These are phyloP conservation scores for Manacus vitellinus DNA, from an alignment of 2,113 vertebrate species.

Conservation along the genomic window DNA sequence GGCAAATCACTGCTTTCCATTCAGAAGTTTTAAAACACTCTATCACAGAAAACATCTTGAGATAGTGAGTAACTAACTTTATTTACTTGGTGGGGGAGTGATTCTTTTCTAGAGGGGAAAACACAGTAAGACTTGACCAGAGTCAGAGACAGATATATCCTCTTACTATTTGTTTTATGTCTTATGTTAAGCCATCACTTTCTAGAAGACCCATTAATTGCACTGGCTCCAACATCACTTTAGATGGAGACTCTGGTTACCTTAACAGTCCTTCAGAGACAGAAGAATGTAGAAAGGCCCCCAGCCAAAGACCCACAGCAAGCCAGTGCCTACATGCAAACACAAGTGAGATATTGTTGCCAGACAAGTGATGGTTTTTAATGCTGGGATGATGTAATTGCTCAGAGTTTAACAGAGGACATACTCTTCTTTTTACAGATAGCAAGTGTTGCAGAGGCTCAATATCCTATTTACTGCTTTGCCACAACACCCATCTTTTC, in stretches of 20 bases:
- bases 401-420: conserved; percentile 45
- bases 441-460: conserved; percentile 1
- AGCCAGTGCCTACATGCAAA: background rate
- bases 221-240: conserved; percentile 21
- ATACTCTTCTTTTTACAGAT: background rate
- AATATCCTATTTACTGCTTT: conserved; percentile 29
- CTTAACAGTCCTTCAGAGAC: background rate
- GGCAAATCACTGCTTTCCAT: background rate
- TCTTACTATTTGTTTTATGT: background rate
- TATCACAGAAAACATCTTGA: background rate
- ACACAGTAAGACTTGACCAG: background rate
- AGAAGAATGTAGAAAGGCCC: background rate
- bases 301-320: background rate
- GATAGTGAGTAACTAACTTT: background rate
- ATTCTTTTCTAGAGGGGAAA: background rate
- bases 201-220: background rate
- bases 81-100: background rate
- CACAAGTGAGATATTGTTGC: background rate
- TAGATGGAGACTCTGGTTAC: conserved; percentile 4
- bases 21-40: background rate
- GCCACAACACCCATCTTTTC: conserved; percentile 36
- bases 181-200: background rate
- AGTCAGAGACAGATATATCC: background rate
- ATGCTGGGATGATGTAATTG: conserved; percentile 34
- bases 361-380: conserved; percentile 31